phyloP scores from a whole-genome alignment of 2,888 invertebrate genomes.

The Galerucella nymphaeae region DNA sequence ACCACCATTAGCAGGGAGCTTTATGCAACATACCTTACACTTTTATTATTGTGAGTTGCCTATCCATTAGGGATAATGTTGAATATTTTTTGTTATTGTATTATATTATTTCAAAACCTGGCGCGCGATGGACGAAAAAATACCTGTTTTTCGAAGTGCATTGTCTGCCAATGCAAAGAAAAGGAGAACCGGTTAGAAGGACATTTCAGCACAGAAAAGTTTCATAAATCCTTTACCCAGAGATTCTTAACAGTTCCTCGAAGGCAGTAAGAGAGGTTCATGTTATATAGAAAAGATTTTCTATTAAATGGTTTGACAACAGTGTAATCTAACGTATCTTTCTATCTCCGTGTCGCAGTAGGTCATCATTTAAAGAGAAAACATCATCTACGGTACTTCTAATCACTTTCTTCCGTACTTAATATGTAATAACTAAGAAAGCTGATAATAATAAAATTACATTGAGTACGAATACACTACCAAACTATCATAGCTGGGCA shows the following conservation, averaged over 20 bases:
- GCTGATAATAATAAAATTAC: background rate
- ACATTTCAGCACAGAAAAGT: no score
- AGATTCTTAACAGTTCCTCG: no score
- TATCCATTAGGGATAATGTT: background rate
- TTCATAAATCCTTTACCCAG: no score
- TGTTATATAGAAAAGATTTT: background rate
- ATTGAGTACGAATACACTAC: background rate
- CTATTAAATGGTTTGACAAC: background rate
- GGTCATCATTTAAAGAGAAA: conserved; percentile 27
- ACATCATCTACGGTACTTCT: conserved; percentile 26
- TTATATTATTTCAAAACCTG: no score
- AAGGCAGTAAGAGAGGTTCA: no score
- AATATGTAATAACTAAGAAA: background rate
- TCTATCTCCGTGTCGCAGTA: conserved; percentile 19
- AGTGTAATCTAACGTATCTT: conserved; percentile 7
- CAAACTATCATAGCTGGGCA: no score
- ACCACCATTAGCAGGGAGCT: background rate
- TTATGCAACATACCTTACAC: conserved; percentile 2
- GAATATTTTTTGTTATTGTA: background rate
- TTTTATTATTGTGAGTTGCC: background rate
- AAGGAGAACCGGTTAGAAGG: no score
- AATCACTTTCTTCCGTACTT: conserved; percentile 25
- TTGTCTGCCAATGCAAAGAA: no score
- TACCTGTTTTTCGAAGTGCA: no score
- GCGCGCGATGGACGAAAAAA: no score